Evolutionary conservation across 1,140 invertebrate genomes (phyloP), one percentile per base, ranked within the genome.

Genomic region (Yoshiicerus persimilis): DNA sequence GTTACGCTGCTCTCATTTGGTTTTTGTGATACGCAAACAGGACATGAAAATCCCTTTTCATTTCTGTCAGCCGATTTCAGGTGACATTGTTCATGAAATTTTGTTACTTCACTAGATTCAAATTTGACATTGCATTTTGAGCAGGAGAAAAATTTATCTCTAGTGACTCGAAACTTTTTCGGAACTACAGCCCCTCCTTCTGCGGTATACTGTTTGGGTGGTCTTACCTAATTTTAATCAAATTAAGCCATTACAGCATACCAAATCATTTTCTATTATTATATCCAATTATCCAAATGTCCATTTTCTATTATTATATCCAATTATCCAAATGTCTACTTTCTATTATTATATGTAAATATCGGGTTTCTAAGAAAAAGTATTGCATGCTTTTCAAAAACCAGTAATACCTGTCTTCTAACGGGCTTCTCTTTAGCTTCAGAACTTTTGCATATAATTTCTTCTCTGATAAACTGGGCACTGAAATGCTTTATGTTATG

Each of bases 31-130:
- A 34, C 93, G 93, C 0, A 91, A 88, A 89, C 94, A 94, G 27
- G 92, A 92, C 84, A 92, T 92, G 41, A 93, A 91, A 30, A 92
- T 91, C 90, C 94, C 95, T 86, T 93, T 41, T 36, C 27, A 38
- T 34, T 62, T 86, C 62, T 25, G 30, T 41, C 16, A 9, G 20
- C 25, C 16, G 38, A 20, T 27, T 41, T 84, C n/a, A 84, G 6
- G 87, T 93, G 93, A 86, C 92, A 93, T 47, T 89, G 87, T 30
- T 91, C 89, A 88, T 93, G 93, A 75, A 92, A 91, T 16, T 92
- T 84, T 9, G 93, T 87, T 27, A 91, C 91, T 80, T 91, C 90
- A 32, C 90, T 88, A 9, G 89, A 89, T 11, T 89, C 90, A 86
- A 93, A 93, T 39, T 86, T 88, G 6, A 66, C 62, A 13, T 56